phyloP scores from a whole-genome alignment of 2,113 vertebrate species.

The Aythya baeri region DNA sequence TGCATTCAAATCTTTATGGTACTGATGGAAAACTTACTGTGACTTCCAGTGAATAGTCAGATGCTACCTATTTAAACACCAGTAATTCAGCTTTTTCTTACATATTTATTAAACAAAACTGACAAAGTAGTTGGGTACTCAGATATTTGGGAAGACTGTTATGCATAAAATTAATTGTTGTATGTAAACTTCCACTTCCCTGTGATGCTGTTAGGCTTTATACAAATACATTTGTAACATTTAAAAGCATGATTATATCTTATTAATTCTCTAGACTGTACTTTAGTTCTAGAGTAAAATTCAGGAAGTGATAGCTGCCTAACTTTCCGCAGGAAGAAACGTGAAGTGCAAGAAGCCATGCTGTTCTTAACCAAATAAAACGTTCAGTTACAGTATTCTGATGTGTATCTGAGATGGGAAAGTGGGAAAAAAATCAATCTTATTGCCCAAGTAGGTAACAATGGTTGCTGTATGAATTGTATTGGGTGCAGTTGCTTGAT shows the following conservation, averaged over 20 bases:
- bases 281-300: slow-evolving; percentile 19
- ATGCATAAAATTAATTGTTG: slow-evolving; percentile 40
- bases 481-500: slow-evolving; percentile 69
- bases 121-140: slow-evolving; percentile 36
- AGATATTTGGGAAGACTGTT: slow-evolving; percentile 33
- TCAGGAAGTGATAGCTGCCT: slow-evolving; percentile 9
- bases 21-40: slow-evolving; percentile 65
- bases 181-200: slow-evolving; percentile 45
- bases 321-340: not conserved
- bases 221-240: slow-evolving; percentile 25
- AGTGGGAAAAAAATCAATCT: not conserved
- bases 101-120: slow-evolving; percentile 62
- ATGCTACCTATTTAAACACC: slow-evolving; percentile 62
- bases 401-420: not conserved
- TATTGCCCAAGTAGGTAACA: slow-evolving; percentile 42
- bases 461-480: slow-evolving; percentile 49
- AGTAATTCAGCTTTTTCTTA: slow-evolving; percentile 40
- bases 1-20: slow-evolving; percentile 62
- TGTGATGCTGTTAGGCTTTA: slow-evolving; percentile 38
- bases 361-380: slow-evolving; percentile 46
- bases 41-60: slow-evolving; percentile 54
- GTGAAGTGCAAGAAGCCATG: slow-evolving; percentile 45
- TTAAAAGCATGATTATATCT: slow-evolving; percentile 20
- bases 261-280: not conserved
- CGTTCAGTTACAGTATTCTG: slow-evolving; percentile 46